Evolutionary conservation across 2,797 vertebrate species (phyloP).

Genomic region (Squalus acanthias): DNA sequence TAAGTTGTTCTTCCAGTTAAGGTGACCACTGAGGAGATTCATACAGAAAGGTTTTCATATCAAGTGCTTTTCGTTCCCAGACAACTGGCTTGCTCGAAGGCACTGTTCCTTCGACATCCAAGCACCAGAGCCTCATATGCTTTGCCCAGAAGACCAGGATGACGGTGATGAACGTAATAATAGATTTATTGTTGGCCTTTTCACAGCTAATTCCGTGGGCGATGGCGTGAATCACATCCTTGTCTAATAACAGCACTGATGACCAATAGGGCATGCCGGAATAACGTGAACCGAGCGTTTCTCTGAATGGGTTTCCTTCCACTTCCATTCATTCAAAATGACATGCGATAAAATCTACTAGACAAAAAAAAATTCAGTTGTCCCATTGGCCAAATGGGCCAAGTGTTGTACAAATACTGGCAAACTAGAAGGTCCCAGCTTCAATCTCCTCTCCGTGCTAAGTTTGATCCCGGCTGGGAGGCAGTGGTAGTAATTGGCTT

Average conservation of each 20-base stretch:
- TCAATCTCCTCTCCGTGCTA: not conserved
- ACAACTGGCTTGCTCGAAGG: constrained; percentile 46
- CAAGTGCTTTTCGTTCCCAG: constrained; percentile 51
- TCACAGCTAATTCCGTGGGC: not conserved
- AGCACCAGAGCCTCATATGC: constrained; percentile 52
- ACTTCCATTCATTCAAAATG: not conserved
- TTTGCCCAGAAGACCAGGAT: constrained; percentile 50
- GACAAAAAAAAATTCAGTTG: not conserved
- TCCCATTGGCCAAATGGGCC: not conserved
- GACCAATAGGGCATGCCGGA: not conserved
- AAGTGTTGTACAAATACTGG: not conserved
- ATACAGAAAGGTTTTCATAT: constrained; percentile 38
- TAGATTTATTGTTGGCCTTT: constrained; percentile 46
- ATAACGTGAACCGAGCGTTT: not conserved
- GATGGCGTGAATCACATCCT: constrained; percentile 21
- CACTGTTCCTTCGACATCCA: constrained; percentile 52
- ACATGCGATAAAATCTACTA: not conserved
- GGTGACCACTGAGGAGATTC: constrained; percentile 34
- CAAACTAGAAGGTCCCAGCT: not conserved
- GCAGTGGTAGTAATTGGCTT: not conserved
- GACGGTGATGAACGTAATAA: constrained; percentile 48
- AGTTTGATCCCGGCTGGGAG: not conserved
- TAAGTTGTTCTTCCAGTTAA: not conserved
- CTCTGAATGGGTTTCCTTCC: not conserved
- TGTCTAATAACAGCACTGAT: not conserved